Conservation (phyloP, 2,797 vertebrate species). For the Hippocampus kuda region DNA sequence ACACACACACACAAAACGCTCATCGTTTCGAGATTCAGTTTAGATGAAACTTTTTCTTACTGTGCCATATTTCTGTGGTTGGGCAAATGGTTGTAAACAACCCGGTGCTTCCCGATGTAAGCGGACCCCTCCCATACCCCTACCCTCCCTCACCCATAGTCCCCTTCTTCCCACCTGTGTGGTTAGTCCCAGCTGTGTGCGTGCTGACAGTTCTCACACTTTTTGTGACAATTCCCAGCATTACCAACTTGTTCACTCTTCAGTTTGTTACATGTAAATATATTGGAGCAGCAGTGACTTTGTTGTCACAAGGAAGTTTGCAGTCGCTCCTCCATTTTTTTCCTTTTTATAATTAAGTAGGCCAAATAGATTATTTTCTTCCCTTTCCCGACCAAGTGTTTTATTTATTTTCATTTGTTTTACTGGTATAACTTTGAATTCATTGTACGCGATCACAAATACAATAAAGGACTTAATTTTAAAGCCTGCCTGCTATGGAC, state of each 20-base stretch:
- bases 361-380: slow-evolving; percentile 53
- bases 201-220: slow-evolving; percentile 81
- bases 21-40: slow-evolving; percentile 64
- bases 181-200: slow-evolving; percentile 80
- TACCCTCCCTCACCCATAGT: slow-evolving; percentile 41
- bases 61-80: slow-evolving; percentile 84
- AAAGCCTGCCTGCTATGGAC: not conserved
- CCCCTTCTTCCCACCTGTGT: slow-evolving; percentile 81
- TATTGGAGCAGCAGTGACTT: slow-evolving; percentile 73
- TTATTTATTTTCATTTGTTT: slow-evolving; percentile 82
- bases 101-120: slow-evolving; percentile 91
- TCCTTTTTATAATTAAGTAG: slow-evolving; percentile 55
- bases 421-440: slow-evolving; percentile 85
- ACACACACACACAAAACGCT: slow-evolving; percentile 23
- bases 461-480: slow-evolving; percentile 47
- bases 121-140: slow-evolving; percentile 20
- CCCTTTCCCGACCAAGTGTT: slow-evolving; percentile 59
- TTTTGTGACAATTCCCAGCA: slow-evolving; percentile 84
- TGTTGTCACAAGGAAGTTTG: slow-evolving; percentile 53
- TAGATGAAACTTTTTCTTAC: slow-evolving; percentile 74
- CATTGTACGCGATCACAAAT: slow-evolving; percentile 70
- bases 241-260: slow-evolving; percentile 84
- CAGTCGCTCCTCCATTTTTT: slow-evolving; percentile 36
- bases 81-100: slow-evolving; percentile 89
- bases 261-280: slow-evolving; percentile 73